Evolutionary conservation across 2,888 invertebrate species (phyloP).

Genomic region (Dolichomitus sp.): DNA sequence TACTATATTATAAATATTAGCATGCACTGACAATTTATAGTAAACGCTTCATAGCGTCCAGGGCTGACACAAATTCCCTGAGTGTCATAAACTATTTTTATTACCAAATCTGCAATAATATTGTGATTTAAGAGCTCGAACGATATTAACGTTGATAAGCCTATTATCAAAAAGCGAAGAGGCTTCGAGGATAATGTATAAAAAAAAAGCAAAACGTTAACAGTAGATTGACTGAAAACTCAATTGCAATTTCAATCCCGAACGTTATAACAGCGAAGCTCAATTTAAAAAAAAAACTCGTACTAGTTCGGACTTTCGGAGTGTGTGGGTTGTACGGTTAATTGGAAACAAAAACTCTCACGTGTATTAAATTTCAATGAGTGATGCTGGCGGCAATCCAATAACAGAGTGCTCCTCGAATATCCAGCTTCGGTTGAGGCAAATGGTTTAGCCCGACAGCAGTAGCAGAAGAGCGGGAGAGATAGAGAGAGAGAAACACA

Average conservation of each 20-base stretch:
- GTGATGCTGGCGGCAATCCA: slow-evolving; percentile 38
- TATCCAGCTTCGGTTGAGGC: slow-evolving; percentile 35
- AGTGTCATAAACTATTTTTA: too few species aligned
- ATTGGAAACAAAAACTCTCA: slow-evolving; percentile 54
- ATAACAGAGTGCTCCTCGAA: slow-evolving; percentile 43
- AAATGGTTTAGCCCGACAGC: slow-evolving; percentile 25
- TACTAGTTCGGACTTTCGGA: background rate
- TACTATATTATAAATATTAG: too few species aligned
- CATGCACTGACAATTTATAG: too few species aligned
- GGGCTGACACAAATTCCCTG: too few species aligned
- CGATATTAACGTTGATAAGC: background rate
- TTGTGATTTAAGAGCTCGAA: background rate
- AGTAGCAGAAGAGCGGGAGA: slow-evolving; percentile 1
- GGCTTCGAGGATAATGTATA: background rate
- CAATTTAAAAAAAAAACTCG: slow-evolving; percentile 3
- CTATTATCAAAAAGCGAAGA: background rate
- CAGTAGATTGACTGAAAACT: background rate
- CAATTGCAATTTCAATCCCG: slow-evolving; percentile 6
- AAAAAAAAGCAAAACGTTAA: background rate
- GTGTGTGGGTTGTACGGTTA: slow-evolving; percentile 18
- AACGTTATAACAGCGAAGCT: background rate
- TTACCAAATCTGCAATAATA: background rate
- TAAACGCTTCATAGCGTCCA: too few species aligned
- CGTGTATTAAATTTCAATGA: slow-evolving; percentile 49
- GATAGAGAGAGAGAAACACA: slow-evolving; percentile 8